Evolutionary conservation across 2,797 vertebrate genomes (phyloP).

Genomic region (Smutsia temminckii): DNA sequence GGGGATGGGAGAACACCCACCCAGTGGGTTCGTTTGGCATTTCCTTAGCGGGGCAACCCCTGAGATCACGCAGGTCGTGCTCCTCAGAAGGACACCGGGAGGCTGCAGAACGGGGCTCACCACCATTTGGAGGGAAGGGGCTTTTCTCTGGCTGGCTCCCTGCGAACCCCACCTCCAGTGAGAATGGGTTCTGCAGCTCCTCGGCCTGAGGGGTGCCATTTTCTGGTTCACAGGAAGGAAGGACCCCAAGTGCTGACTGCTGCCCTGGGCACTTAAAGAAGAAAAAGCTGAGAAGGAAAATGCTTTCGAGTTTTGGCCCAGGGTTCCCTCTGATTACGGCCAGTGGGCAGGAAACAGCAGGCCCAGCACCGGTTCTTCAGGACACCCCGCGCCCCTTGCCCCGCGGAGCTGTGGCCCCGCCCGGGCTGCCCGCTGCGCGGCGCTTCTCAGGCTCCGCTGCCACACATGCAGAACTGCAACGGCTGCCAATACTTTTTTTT

Average conservation of each 20-base stretch:
- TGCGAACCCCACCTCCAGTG: neutral
- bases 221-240: neutral
- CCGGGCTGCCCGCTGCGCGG: too few relatives aligned
- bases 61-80: neutral
- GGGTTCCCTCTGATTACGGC: neutral
- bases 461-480: neutral
- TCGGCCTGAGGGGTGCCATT: neutral
- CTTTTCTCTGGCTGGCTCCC: neutral
- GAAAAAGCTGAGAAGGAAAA: neutral
- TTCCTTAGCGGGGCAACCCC: neutral
- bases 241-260: neutral
- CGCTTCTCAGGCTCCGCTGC: neutral
- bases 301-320: neutral
- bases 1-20: too few relatives aligned
- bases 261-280: neutral
- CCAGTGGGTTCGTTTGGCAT: too few relatives aligned
- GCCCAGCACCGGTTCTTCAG: neutral
- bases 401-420: too few relatives aligned
- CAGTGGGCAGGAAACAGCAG: neutral
- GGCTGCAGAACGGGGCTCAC: neutral
- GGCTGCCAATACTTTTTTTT: neutral
- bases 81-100: neutral
- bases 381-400: too few relatives aligned
- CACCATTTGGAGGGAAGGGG: neutral
- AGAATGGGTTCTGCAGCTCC: neutral